Base-by-base conservation (phyloP, 2,797 vertebrate genomes). In the Megaceryle alcyon region DNA sequence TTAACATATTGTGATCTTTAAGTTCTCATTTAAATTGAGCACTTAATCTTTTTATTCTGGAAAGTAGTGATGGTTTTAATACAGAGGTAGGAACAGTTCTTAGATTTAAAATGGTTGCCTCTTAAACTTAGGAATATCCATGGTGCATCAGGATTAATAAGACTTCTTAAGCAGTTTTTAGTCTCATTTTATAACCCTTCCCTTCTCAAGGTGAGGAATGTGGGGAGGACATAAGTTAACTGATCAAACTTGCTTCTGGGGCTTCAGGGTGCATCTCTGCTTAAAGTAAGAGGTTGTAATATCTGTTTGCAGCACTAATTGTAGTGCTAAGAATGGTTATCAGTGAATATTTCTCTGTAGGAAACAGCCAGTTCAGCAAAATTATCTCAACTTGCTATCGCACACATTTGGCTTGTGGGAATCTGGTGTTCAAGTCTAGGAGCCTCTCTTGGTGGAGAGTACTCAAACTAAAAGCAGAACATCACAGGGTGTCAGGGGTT, bases 181-280 rank as follows among this genome's bases (percentile, higher is more conserved):
- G 44, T 77, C 14, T 20, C 29, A 28, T 46, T 7, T 49, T 81
- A 7, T 49, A 51, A 71, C 29, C 28, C 76, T 82, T 48, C 18
- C 4, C 6, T 37, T 63, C 4, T 39, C 2, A 2, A 77, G 85
- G 11, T 80, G 60, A 84, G 82, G 53, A 60, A 39, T 48, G 23
- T 61, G 49, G 39, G 31, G 86, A n/a, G 16, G 19, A 3, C 4
- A 2, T 56, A 14, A 35, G 11, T 77, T 56, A 46, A 13, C 21
- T 0, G 2, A 16, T 28, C 17, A 48, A 28, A 63, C 31, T 66
- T 68, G 61, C 6, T 68, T 68, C 61, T 85, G 51, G 37, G 25
- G 10, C 3, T 1, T 77, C 21, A 46, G 1, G 1, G 3, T 72
- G 51, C 29, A 26, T 56, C n/a, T 69, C 28, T 57, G 2, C 37